Evolutionary conservation across 2,888 invertebrate species (phyloP), one percentile per base, ranked within the genome.

Genomic region (Caenorhabditis wallacei): DNA sequence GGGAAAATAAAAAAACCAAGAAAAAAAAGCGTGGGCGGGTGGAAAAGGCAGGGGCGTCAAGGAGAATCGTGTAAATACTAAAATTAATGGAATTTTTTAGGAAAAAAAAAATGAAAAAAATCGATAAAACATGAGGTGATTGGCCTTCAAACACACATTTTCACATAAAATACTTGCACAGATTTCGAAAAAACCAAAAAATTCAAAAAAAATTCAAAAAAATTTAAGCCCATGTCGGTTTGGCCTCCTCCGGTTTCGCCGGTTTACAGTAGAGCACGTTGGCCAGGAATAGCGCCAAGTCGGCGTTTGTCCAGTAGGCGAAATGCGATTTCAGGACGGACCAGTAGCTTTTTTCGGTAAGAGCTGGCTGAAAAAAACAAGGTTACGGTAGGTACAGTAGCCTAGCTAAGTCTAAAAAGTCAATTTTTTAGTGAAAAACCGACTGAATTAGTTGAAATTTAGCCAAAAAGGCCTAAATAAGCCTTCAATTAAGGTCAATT

Each of bases 271-370:
- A 88, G 54, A 89, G 80, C n/a, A 84, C 76, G 71, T 89, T 89
- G 46, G 89, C 85, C 18, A 89, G 54, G 85, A 88, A 89, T 24
- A 85, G 74, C 11, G 87, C 85, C 16, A 89, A 63, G 69, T 89
- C 90, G n/a, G 81, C 82, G 81, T 89, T 89, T 8, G 89, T 88
- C 91, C 91, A 91, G 66, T 91, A 91, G 57, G 88, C 78, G 68
- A 91, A 91, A 56, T 91, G 91, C 3, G 85, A 82, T 66, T 89
- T 90, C 24, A 91, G 76, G 57, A 91, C 88, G 0, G 90, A 89
- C 88, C 90, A 91, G 82, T 91, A 91, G 53, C 87, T 86, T 59
- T 89, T 90, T 43, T 91, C 90, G 16, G 90, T 90, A 18, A 90
- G 76, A 2, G 88, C 87, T 10, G 91, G 90, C 84, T 91, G 89